Evolutionary conservation across 2,113 vertebrate species (phyloP).

Genomic region (Agelaius phoeniceus): DNA sequence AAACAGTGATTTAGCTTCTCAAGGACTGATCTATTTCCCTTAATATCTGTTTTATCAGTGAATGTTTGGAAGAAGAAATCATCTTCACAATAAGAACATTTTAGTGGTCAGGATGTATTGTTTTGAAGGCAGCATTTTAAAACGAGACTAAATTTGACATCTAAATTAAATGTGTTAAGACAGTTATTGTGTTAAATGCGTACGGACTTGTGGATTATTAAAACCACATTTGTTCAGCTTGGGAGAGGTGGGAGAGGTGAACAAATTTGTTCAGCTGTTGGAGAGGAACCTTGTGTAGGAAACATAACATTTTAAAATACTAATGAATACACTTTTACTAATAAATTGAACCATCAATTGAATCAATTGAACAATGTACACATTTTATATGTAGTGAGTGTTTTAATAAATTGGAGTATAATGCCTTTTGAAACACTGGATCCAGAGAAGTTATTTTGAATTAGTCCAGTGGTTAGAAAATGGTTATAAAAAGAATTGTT

Average conservation of each 20-base stretch:
- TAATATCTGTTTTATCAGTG: background rate
- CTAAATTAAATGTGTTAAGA: slow-evolving; percentile 30
- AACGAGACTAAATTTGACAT: background rate
- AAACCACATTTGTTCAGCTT: background rate
- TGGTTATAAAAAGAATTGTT: background rate
- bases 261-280: background rate
- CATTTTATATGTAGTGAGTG: background rate
- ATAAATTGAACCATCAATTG: background rate
- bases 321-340: background rate
- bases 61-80: slow-evolving; percentile 47
- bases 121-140: slow-evolving; percentile 22
- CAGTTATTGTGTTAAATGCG: slow-evolving; percentile 7
- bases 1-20: slow-evolving; percentile 27
- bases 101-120: background rate
- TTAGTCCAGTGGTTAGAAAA: background rate
- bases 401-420: background rate
- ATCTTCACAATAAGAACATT: slow-evolving; percentile 8
- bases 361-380: background rate
- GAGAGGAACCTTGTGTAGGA: background rate
- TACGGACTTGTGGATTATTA: background rate
- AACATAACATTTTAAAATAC: background rate
- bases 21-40: background rate
- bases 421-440: background rate
- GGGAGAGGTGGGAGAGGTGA: too few relatives aligned
- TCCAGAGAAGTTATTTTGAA: background rate